Evolutionary conservation across 2,113 vertebrate species (phyloP), one percentile per base, ranked within the genome.

Genomic region (Percopsis transmontana): DNA sequence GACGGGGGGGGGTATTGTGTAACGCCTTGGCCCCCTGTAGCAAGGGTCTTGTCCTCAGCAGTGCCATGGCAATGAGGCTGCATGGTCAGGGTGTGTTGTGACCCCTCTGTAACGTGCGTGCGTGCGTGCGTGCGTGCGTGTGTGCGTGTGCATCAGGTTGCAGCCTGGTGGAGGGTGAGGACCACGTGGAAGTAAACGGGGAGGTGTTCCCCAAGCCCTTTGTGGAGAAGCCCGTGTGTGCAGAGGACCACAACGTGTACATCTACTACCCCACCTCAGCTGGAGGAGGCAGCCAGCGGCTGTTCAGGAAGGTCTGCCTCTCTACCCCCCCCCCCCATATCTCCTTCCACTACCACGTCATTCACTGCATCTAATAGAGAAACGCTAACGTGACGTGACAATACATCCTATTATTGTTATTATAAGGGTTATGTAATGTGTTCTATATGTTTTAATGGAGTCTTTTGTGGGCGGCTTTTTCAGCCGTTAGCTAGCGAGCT

Each of bases 231-330:
- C 97, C 97, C 0, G 97, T 99, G 74, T 98, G 96, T 62, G 97
- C 97, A 0, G 97, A 99, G 82, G 97, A 99, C 88, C 97, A 99
- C 90, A 99, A 99, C 0, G 97, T 99, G 63, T 99, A 99, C 74
- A 99, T 99, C 89, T 99, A 99, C 90, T 99, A 99, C 82, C 97
- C 97, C 0, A 97, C 95, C 0, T 96, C 97, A 0, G 97, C 97
- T 1, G 97, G 97, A 0, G 97, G 97, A 5, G 97, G 97, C 81
- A 99, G 97, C 85, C 97, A 99, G 87, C 92, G 97, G 2, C 96
- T 99, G 77, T 99, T 99, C 82, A 94, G 97, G 55, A 99, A 99
- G 97, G 97, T 98, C 70, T 52, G 58, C 41, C 5, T 38, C 24
- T 41, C 27, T 38, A 38, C n/a, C 9, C 10, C 47, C 2, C 3